Percentiles rank a stretch among this genome's conserved stretches.
phyloP scores from a whole-genome alignment of 2,888 invertebrate species.

The Kuschelorhynchus macadamiae region DNA sequence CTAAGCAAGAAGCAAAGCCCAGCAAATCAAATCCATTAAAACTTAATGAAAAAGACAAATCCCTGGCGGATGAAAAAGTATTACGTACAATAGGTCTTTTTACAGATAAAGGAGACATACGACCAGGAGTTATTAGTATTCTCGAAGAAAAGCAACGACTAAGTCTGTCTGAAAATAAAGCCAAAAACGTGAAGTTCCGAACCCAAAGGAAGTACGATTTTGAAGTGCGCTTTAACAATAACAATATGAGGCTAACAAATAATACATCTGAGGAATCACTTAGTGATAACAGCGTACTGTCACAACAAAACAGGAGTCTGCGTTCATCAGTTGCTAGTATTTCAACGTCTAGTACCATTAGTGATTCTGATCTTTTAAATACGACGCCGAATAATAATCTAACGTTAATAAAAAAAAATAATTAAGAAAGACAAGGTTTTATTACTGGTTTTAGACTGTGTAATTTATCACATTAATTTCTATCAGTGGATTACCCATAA shows the following conservation, averaged over 20 bases:
- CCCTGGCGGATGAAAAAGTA: slow-evolving; percentile 47
- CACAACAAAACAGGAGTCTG: neutral
- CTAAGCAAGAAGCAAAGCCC: neutral
- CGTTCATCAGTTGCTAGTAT: slow-evolving; percentile 11
- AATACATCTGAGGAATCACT: slow-evolving; percentile 22
- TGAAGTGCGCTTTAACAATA: slow-evolving; percentile 49
- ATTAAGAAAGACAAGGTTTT: too few relatives aligned
- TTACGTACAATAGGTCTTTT: slow-evolving; percentile 54
- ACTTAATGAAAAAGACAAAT: slow-evolving; percentile 50
- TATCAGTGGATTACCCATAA: too few relatives aligned
- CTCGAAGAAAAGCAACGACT: slow-evolving; percentile 50
- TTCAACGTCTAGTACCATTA: slow-evolving; percentile 18
- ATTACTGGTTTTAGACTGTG: too few relatives aligned
- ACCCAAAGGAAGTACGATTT: slow-evolving; percentile 52
- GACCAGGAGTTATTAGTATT: slow-evolving; percentile 52
- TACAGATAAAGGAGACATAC: slow-evolving; percentile 52
- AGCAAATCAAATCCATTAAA: slow-evolving; percentile 51
- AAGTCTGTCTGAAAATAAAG: slow-evolving; percentile 39
- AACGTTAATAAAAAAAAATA: too few relatives aligned
- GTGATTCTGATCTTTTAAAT: slow-evolving; percentile 29
- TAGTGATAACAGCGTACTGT: neutral
- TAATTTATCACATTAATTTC: too few relatives aligned
- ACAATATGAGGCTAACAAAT: neutral
- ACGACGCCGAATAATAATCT: too few relatives aligned
- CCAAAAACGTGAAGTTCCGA: slow-evolving; percentile 52